These are phyloP conservation scores for Beroe forskalii DNA, from an alignment of 37 sponge, comb jelly and placozoan genomes.

Conservation along the genomic window DNA sequence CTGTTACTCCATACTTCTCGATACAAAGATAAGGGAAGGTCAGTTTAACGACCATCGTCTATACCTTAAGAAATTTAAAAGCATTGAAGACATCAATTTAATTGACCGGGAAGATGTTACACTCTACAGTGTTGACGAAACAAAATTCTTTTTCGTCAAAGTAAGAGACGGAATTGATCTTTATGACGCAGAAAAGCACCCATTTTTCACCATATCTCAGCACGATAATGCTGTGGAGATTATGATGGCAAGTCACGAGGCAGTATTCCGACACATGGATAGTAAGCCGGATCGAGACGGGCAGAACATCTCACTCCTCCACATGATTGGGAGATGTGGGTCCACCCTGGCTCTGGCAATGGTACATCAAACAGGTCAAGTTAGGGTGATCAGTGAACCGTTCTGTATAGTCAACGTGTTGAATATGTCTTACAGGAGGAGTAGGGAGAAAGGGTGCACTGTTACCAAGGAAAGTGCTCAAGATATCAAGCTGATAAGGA, in stretches of 20 bases:
- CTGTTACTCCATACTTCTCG: background rate
- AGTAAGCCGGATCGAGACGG: background rate
- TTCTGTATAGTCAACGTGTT: background rate
- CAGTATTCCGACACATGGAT: background rate
- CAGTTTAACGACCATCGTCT: background rate
- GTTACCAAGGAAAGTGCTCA: background rate
- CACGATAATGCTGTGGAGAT: background rate
- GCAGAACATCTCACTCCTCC: background rate
- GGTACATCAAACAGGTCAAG: background rate
- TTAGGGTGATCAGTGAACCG: background rate
- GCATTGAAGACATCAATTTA: background rate
- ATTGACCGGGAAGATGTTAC: background rate
- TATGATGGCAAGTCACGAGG: background rate
- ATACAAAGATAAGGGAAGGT: background rate
- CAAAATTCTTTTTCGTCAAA: background rate
- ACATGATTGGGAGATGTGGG: background rate
- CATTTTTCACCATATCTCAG: background rate
- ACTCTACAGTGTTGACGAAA: background rate
- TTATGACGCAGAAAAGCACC: background rate
- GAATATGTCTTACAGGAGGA: background rate
- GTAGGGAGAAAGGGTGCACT: background rate
- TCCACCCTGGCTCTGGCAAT: background rate
- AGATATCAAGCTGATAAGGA: background rate
- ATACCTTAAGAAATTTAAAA: background rate
- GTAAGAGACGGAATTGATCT: background rate